These are phyloP conservation scores for Desmodus rotundus DNA, from an alignment of 2,113 vertebrate genomes.

Conservation along the genomic window DNA sequence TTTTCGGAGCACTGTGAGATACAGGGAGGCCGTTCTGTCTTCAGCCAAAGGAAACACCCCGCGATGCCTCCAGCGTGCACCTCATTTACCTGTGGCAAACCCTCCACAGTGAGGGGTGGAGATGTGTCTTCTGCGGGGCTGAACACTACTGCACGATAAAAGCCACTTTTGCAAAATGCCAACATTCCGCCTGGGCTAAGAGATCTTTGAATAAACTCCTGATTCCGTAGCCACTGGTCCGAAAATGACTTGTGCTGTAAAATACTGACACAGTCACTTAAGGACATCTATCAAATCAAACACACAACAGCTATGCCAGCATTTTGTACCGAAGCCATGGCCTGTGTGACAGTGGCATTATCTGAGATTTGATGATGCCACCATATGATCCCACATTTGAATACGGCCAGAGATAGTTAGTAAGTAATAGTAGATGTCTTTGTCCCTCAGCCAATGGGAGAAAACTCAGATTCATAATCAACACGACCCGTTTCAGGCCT, in stretches of 20 bases:
- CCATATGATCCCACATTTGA: not conserved
- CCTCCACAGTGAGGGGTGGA: not conserved
- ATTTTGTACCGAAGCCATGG: not conserved
- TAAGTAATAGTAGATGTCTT: not conserved
- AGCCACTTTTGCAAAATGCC: not conserved
- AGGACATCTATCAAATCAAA: not conserved
- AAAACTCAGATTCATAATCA: not conserved
- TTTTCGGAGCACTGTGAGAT: constrained; percentile 19
- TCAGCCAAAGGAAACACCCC: not conserved
- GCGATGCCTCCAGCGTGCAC: not conserved
- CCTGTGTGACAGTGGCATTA: not conserved
- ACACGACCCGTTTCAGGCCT: not conserved
- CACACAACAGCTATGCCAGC: not conserved
- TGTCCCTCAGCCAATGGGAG: not conserved
- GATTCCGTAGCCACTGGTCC: not conserved
- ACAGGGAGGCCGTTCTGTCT: not conserved
- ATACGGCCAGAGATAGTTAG: not conserved
- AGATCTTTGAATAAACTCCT: not conserved
- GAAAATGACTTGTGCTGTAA: not conserved
- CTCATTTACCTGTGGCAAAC: not conserved
- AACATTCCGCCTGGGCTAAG: not conserved
- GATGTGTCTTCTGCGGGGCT: not conserved
- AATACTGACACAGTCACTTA: not conserved
- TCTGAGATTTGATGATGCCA: not conserved
- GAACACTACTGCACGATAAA: not conserved